Evolutionary conservation across 2,797 vertebrate species (phyloP).

Genomic region (Steatocranus sp.): DNA sequence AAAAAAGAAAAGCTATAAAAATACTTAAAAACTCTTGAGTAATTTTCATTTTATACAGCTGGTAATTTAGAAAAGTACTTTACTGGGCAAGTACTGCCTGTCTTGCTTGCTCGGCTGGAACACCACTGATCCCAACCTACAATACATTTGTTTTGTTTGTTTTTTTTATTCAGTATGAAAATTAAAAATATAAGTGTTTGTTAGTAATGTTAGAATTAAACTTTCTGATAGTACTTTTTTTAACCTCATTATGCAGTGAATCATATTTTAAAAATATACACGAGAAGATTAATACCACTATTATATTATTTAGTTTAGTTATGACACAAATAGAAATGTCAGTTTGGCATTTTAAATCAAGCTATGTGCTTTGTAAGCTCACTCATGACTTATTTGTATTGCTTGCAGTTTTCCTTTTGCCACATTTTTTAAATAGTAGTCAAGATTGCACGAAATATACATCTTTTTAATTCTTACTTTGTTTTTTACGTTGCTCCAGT

Average conservation of each 20-base stretch:
- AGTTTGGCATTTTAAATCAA: fast-evolving
- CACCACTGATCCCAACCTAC: background rate
- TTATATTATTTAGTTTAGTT: background rate
- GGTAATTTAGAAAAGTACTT: background rate
- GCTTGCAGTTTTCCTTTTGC: background rate
- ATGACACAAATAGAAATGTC: background rate
- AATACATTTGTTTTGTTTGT: fast-evolving
- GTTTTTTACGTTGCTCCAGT: background rate
- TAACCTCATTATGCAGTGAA: background rate
- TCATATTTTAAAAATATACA: background rate
- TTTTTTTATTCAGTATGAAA: background rate
- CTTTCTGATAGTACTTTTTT: background rate
- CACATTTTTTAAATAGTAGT: background rate
- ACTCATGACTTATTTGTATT: background rate
- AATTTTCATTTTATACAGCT: background rate
- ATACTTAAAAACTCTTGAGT: background rate
- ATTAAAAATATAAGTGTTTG: background rate
- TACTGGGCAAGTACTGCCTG: background rate
- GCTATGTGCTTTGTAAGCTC: background rate
- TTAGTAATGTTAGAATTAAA: background rate
- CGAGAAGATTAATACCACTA: background rate
- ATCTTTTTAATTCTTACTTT: background rate
- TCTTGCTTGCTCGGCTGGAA: background rate
- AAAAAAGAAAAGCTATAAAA: no score
- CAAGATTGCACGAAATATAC: background rate